Evolutionary conservation across 2,797 vertebrate genomes (phyloP).

Genomic region (Cyprinella venusta): DNA sequence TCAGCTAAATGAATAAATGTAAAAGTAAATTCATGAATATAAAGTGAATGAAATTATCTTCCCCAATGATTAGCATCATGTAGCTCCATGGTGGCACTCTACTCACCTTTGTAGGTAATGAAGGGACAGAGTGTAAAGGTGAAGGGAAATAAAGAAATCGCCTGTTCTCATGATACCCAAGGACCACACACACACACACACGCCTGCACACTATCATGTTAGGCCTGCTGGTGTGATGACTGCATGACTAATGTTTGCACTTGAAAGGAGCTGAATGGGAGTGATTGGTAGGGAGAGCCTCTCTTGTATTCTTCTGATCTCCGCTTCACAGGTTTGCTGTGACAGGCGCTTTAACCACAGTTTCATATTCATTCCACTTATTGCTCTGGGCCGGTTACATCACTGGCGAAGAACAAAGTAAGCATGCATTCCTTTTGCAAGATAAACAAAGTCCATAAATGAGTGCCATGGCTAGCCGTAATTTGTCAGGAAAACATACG

Average conservation of each 20-base stretch:
- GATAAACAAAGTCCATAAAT: constrained; percentile 40
- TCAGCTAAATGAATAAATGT: too few relatives aligned
- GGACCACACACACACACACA: constrained; percentile 55
- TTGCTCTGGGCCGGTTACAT: constrained; percentile 50
- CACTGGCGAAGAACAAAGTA: constrained; percentile 48
- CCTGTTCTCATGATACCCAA: constrained; percentile 44
- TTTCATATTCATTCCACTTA: constrained; percentile 42
- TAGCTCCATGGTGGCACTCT: not conserved
- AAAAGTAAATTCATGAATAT: not conserved
- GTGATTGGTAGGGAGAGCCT: constrained; percentile 45
- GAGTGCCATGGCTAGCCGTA: constrained; percentile 43
- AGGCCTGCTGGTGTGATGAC: constrained; percentile 46
- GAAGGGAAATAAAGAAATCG: constrained; percentile 44
- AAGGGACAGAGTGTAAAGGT: constrained; percentile 37
- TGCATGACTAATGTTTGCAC: constrained; percentile 59
- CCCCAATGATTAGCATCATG: not conserved
- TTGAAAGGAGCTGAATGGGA: constrained; percentile 49
- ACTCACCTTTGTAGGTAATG: not conserved
- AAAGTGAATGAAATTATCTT: not conserved
- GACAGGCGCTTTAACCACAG: constrained; percentile 39
- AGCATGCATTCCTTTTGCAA: constrained; percentile 45
- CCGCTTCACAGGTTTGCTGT: constrained; percentile 48
- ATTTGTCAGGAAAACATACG: constrained; percentile 26
- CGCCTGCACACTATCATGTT: constrained; percentile 42
- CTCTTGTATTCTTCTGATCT: constrained; percentile 27